Evolutionary conservation across 2,797 vertebrate species (phyloP).

Genomic region (Telmatherina bonti): DNA sequence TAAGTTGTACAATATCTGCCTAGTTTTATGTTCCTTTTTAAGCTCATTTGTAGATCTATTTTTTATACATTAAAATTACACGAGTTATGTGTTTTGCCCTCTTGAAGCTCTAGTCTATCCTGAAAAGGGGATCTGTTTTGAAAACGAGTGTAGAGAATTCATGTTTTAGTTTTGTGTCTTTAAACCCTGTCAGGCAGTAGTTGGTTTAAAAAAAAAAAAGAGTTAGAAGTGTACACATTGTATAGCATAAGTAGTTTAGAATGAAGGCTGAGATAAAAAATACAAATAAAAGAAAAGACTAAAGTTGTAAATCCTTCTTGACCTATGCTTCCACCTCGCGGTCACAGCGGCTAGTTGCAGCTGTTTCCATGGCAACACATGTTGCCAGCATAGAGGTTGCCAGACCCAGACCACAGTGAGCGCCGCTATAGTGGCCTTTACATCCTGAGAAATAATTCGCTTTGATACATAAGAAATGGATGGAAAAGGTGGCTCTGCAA

Average conservation of each 20-base stretch:
- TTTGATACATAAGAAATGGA: constrained; percentile 55
- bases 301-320: neutral
- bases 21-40: neutral
- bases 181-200: neutral
- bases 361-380: constrained; percentile 65
- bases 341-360: neutral
- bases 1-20: neutral
- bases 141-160: neutral
- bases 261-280: no score
- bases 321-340: constrained; percentile 34
- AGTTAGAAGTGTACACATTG: neutral
- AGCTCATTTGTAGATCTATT: neutral
- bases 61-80: neutral
- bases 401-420: constrained; percentile 11
- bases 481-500: constrained; percentile 24
- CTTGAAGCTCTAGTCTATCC: neutral
- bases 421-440: neutral
- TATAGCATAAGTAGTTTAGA: neutral
- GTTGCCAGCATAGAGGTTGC: no score
- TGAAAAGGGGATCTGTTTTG: neutral
- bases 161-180: neutral
- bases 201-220: neutral
- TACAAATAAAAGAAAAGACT: no score
- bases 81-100: no score
- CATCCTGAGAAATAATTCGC: neutral